phyloP scores from a whole-genome alignment of 2,113 vertebrate genomes.

The Hemichromis elongatus region DNA sequence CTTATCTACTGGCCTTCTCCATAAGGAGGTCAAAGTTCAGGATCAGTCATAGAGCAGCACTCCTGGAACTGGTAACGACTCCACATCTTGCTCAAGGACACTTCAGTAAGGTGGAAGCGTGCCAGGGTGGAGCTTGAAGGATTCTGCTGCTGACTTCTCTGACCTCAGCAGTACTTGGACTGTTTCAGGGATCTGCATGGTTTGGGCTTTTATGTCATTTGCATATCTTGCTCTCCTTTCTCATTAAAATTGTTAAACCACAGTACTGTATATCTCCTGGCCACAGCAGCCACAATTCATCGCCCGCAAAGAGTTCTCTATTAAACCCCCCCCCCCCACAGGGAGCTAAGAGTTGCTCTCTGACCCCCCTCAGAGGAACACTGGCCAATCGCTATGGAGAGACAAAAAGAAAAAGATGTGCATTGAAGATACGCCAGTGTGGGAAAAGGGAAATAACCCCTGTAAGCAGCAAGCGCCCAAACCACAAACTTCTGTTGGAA shows the following conservation, averaged over 20 bases:
- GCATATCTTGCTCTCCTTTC: not conserved
- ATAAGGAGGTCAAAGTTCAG: constrained; percentile 1
- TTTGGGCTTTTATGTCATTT: not conserved
- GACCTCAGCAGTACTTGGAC: not conserved
- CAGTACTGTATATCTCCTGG: not conserved
- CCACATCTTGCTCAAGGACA: constrained; percentile 9
- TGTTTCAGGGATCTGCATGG: not conserved
- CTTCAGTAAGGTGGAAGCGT: not conserved
- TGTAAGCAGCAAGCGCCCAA: constrained; percentile 32
- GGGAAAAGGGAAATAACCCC: constrained; percentile 46
- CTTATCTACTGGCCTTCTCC: not conserved
- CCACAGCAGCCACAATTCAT: not conserved
- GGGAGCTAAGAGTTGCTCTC: constrained; percentile 20
- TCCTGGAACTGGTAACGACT: not conserved
- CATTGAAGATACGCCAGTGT: constrained; percentile 34
- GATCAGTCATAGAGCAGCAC: not conserved
- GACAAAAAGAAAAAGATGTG: constrained; percentile 11
- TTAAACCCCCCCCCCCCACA: not conserved
- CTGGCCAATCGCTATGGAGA: constrained; percentile 4
- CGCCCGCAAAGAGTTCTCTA: not conserved
- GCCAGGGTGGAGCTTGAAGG: not conserved
- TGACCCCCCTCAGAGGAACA: constrained; percentile 22
- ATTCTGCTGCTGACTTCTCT: not conserved
- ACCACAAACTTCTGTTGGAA: constrained; percentile 59
- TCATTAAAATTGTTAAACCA: not conserved